Base-by-base conservation (phyloP, 2,113 vertebrate genomes). In the Saccopteryx leptura region DNA sequence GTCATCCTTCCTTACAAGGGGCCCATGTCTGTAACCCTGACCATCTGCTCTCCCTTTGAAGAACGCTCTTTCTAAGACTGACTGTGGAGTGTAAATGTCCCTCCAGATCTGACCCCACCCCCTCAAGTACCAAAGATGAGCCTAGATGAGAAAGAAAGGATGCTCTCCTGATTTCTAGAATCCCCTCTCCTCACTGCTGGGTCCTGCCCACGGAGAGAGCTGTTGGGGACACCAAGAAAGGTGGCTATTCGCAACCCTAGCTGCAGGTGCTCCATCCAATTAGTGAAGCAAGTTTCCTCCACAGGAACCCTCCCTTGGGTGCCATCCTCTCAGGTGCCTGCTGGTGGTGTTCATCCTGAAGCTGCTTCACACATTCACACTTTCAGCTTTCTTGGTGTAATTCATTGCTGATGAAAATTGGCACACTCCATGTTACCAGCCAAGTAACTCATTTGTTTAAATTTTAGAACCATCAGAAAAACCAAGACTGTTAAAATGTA, bases 321-420 rank as follows among this genome's bases (percentile, higher is more conserved):
- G 69, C 95, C 61, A 87, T 95, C 95, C 93, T 90, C 90, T 69
- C 8, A 28, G 86, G 80, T 0, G 1, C 95, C 97, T 96, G 66
- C 39, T 39, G 39, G 79, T 54, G 46, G 31, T 94, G 89, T 97
- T 33, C 54, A 90, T 81, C 69, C 94, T 91, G 91, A 92, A 92
- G 52, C 33, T 88, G 68, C 80, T 69, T 54, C 46, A 33, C 15
- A 68, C 68, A 0, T 0, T 74, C 28, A 4, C 83, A n/a, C 23
- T 95, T 81, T 63, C 54, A 79, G 52, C 12, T 13, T 39, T 39
- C 39, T 39, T 39, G 39, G 39, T 39, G 39, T 39, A 39, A 39
- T 76, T 89, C 39, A 39, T 13, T 83, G 68, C 60, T 78, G 60
- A 75, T 58, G 56, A 87, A 97, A 97, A 91, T 52, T 48, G 60